phyloP scores from a whole-genome alignment of 2,888 invertebrate genomes.

The Phaedon cochleariae region DNA sequence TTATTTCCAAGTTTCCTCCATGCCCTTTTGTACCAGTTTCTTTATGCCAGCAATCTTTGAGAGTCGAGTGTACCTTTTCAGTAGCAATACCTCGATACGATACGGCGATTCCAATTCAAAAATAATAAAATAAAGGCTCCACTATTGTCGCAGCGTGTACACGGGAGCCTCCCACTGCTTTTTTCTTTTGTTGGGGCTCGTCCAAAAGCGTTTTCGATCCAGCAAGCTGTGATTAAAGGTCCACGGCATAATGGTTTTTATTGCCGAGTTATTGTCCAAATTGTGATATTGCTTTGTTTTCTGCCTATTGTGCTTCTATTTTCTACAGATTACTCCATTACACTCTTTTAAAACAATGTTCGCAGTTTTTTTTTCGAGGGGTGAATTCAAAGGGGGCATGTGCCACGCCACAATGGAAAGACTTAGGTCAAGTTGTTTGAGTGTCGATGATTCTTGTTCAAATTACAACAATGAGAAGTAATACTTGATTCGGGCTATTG shows the following conservation, averaged over 20 bases:
- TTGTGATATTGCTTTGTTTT: constrained; percentile 57
- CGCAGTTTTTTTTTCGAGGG: constrained; percentile 33
- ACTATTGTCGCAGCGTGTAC: constrained; percentile 59
- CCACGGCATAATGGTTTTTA: constrained; percentile 51
- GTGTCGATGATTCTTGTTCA: background rate
- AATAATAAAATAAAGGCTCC: constrained; percentile 57
- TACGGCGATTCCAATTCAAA: constrained; percentile 58
- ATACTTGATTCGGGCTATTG: background rate
- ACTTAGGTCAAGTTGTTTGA: background rate
- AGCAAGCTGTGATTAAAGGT: constrained; percentile 51
- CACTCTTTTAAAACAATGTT: constrained; percentile 50
- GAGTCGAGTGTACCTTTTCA: constrained; percentile 61
- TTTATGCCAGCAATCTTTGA: constrained; percentile 56
- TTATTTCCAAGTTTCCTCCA: constrained; percentile 59
- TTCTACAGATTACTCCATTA: constrained; percentile 47
- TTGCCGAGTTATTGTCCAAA: constrained; percentile 41
- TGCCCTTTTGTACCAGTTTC: constrained; percentile 48
- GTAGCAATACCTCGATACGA: constrained; percentile 56
- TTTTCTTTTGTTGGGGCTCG: constrained; percentile 55
- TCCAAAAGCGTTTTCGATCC: constrained; percentile 54
- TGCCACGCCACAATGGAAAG: constrained; percentile 19
- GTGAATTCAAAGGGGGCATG: constrained; percentile 23
- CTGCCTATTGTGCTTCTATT: constrained; percentile 54
- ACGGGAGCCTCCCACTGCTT: constrained; percentile 58
- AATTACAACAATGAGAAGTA: background rate